Evolutionary conservation across 1,140 invertebrate genomes (phyloP).

Genomic region (Phenacoccus solenopsis): DNA sequence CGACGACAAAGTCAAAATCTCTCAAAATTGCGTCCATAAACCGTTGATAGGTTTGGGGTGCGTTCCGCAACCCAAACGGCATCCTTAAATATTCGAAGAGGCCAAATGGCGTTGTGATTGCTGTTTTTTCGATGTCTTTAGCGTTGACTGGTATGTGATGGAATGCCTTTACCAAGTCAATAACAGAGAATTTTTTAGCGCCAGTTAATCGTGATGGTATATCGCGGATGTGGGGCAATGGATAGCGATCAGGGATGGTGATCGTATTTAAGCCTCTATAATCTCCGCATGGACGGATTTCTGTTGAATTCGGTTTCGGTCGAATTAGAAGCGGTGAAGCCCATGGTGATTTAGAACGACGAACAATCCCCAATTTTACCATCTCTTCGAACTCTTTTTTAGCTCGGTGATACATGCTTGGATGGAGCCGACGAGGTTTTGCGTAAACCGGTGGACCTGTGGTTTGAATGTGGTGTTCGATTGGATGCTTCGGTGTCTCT

Average conservation of each 20-base stretch:
- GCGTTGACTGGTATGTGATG: constrained; percentile 33
- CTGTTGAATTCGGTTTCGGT: constrained; percentile 30
- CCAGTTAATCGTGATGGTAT: constrained; percentile 31
- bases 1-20: constrained; percentile 29
- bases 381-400: constrained; percentile 15
- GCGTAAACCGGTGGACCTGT: constrained; percentile 5
- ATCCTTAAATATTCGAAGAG: constrained; percentile 32
- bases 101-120: constrained; percentile 31
- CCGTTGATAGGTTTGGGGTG: constrained; percentile 36
- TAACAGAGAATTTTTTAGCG: constrained; percentile 33
- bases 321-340: constrained; percentile 34
- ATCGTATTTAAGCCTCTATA: constrained; percentile 35
- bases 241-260: constrained; percentile 32
- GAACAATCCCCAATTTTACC: constrained; percentile 29
- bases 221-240: constrained; percentile 30
- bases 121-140: constrained; percentile 32
- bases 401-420: not conserved
- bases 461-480: not conserved
- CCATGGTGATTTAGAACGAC: constrained; percentile 35
- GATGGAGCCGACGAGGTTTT: not conserved
- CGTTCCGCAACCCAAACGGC: constrained; percentile 35
- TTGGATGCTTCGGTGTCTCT: not conserved
- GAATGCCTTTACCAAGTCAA: constrained; percentile 39
- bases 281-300: constrained; percentile 34
- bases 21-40: constrained; percentile 36